Evolutionary conservation across 2,888 invertebrate species (phyloP), one percentile per base, ranked within the genome.

Genomic region (Norana najaformis): DNA sequence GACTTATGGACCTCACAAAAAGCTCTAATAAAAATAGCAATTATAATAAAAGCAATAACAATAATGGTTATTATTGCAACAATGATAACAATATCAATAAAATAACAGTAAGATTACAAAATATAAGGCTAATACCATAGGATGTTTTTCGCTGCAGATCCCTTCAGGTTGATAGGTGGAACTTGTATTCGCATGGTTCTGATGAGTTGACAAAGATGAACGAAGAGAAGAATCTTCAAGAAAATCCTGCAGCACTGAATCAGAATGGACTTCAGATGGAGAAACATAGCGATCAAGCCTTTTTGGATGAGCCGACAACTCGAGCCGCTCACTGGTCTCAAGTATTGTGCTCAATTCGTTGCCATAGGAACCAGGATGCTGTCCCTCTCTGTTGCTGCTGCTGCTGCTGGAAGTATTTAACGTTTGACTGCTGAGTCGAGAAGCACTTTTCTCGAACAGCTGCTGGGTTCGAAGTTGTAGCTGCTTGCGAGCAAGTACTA

Each of bases 261-360:
- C 69, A n/a, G 69, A 69, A n/a, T 69, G 69, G 69, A n/a, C 69
- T n/a, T 69, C 69, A 69, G 69, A 69, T 69, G 69, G 69, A 1
- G 69, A 69, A n/a, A 69, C 69, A n/a, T 69, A 69, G n/a, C 69
- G 69, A n/a, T 69, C 69, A 69, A 69, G 69, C 69, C n/a, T 69
- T 8, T n/a, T n/a, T 69, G 30, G 69, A 69, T 13, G 69, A 69
- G 69, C 69, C 2, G 69, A 69, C 69, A n/a, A 69, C 69, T 69
- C 69, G 11, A 69, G n/a, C 11, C 69, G 69, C n/a, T 69, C 69
- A n/a, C 69, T 69, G 6, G 69, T 69, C 69, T 69, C 69, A n/a
- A 69, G 69, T 69, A 69, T 69, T n/a, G 69, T 16, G 69, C 69
- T 69, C 69, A 69, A n/a, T 69, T 69, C 69, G 2, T 69, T 69